A percentile compares a stretch with the other conserved stretches of the same genome.
Conservation (phyloP, 2,797 vertebrate genomes). For the Acanthurus leucopareius region DNA sequence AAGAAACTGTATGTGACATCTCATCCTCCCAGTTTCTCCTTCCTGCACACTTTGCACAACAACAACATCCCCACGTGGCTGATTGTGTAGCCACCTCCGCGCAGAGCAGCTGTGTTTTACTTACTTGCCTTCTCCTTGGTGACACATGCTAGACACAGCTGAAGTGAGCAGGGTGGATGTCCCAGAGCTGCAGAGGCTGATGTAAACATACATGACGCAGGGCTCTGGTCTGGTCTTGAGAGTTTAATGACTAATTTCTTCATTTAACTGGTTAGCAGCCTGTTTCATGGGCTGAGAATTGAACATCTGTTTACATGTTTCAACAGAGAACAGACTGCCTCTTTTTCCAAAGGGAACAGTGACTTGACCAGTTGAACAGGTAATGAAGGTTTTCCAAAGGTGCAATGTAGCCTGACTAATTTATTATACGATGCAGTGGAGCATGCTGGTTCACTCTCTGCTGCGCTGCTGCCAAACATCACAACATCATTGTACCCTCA, state of each 20-base stretch:
- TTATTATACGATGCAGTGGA: conserved; percentile 22
- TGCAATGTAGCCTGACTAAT: conserved; percentile 32
- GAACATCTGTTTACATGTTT: conserved; percentile 1
- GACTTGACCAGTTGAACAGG: conserved; percentile 10
- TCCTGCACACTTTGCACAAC: conserved; percentile 38
- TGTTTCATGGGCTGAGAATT: background rate
- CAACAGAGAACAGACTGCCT: background rate
- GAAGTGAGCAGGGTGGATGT: conserved; percentile 18
- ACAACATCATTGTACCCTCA: conserved; percentile 11
- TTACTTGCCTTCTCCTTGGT: conserved; percentile 39
- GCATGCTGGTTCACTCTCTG: conserved; percentile 9
- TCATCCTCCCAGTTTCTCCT: conserved; percentile 19
- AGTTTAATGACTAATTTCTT: too few species aligned
- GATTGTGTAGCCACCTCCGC: conserved; percentile 43
- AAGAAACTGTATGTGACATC: conserved; percentile 26
- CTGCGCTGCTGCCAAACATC: conserved; percentile 27
- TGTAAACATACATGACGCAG: conserved; percentile 22
- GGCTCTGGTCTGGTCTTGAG: too few species aligned
- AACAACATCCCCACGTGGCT: conserved; percentile 47
- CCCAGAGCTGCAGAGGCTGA: background rate
- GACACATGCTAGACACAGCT: conserved; percentile 31
- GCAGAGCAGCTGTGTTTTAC: conserved; percentile 52
- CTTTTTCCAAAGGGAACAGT: background rate
- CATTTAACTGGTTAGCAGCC: background rate
- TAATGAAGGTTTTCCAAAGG: conserved; percentile 25